Evolutionary conservation across 2,888 invertebrate species (phyloP), one percentile per base, ranked within the genome.

Genomic region (Cerceris rybyensis): DNA sequence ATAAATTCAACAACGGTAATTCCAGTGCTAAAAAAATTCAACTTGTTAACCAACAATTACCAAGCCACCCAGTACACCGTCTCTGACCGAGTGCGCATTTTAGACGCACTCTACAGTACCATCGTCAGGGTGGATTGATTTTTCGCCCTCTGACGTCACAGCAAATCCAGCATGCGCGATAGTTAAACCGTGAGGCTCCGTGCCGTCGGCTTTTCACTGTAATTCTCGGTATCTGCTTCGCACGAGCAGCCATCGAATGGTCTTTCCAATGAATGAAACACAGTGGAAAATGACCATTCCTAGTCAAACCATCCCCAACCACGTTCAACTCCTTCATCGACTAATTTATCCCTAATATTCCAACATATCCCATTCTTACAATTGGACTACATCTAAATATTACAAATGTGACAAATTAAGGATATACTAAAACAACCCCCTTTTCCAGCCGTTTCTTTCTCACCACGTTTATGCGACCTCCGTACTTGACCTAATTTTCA

Each of bases 61-160:
- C 28, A 28, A 28, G 28, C 28, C 28, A 28, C 28, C 28, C 28
- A 28, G 28, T 28, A 28, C 28, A 28, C 28, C 28, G 28, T 28
- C 28, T 28, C 28, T 4, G 1, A 28, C 28, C 28, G 28, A 28
- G 28, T 28, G 28, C 28, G 28, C 28, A 28, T 28, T 28, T 28
- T 28, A 28, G 82, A 77, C 85, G 83, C 86, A 78, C 85, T 80
- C 68, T 78, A 80, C 66, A 80, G 82, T 76, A 80, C 79, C 78
- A 75, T 41, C 70, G 67, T 71, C 83, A 82, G 79, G 86, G 86
- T 88, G 88, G 88, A 90, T 90, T 89, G 90, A 90, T 90, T 90
- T 90, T 90, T 88, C 89, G 80, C 80, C 80, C 70, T 65, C 83
- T 88, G 88, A 89, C 90, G 89, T 89, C 87, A 87, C 78, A 16